Percentiles rank a stretch among this genome's conserved stretches.
Conservation (phyloP, 2,113 vertebrate genomes). For the Shinisaurus crocodilurus region DNA sequence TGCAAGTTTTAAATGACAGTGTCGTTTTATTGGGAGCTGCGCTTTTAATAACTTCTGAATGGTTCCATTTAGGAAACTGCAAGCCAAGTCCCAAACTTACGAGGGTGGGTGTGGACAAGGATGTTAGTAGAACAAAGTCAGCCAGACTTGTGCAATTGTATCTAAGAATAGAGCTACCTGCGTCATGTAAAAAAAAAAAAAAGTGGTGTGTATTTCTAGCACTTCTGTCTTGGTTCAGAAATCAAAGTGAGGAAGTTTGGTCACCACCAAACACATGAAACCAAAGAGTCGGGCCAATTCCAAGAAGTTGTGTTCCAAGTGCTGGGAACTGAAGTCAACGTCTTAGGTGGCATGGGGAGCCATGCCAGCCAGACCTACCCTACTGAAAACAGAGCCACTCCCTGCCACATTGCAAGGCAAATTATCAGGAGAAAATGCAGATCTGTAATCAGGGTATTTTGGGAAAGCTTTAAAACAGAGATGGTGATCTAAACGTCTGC, state of each 20-base stretch:
- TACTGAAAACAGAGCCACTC: conserved; percentile 38
- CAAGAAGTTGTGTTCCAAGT: conserved; percentile 51
- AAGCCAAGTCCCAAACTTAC: conserved; percentile 52
- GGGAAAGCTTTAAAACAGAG: conserved; percentile 28
- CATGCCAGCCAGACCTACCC: conserved; percentile 28
- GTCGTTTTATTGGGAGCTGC: conserved; percentile 56
- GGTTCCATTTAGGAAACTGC: conserved; percentile 49
- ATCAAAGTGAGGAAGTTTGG: conserved; percentile 68
- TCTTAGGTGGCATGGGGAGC: conserved; percentile 49
- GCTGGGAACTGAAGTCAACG: conserved; percentile 46
- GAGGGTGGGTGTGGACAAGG: conserved; percentile 56
- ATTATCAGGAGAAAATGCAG: conserved; percentile 23
- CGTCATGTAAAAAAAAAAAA: conserved; percentile 52
- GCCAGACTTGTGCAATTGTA: conserved; percentile 60
- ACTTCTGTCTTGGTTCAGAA: conserved; percentile 61
- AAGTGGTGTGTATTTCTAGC: conserved; percentile 63
- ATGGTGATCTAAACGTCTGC: conserved; percentile 15
- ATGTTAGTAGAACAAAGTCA: conserved; percentile 42
- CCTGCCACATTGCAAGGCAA: conserved; percentile 41
- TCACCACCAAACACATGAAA: conserved; percentile 61
- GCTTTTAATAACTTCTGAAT: conserved; percentile 58
- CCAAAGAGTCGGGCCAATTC: conserved; percentile 41
- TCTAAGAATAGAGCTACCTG: conserved; percentile 69
- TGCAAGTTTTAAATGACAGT: conserved; percentile 59
- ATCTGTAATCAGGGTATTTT: conserved; percentile 31